Base-by-base conservation (phyloP, 2,888 invertebrate genomes). In the Anoncus sp. region DNA sequence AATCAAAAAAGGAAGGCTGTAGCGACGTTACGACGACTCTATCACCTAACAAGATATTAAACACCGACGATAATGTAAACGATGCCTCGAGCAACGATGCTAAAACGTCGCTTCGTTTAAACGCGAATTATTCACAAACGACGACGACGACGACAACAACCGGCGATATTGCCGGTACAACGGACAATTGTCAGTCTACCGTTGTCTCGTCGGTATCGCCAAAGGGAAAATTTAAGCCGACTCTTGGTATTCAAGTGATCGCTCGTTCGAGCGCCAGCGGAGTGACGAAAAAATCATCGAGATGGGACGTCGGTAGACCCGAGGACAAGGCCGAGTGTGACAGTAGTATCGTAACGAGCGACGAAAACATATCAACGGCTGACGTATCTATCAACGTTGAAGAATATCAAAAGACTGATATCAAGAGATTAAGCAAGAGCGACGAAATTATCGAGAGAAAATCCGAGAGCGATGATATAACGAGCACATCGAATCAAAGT, bases 271-370 rank as follows among this genome's bases (percentile, higher is more conserved):
- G 81, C 4, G 22, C n/a, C n/a, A n/a, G 49, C 55, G 35, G 62
- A 9, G 67, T 85, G 1, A 62, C 84, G 12, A 91, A 90, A 69
- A 91, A 90, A 80, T 85, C 88, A 70, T 92, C 92, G 1, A 88
- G 92, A 67, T 92, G 92, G 92, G 92, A 92, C 74, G 91, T 92
- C 0, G 91, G 92, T 12, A 90, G 87, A 72, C 90, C 91, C 1
- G 86, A 84, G 3, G 87, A 87, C 4, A 87, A 85, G 27, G 27
- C 40, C 57, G 69, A 87, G 67, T 88, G 87, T 57, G 88, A 88
- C 80, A 87, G 86, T 47, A 87, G 84, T 70, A 85, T 85, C 76
- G 85, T 87, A 75, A 85, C 87, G 67, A 87, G 85, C 47, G 89
- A 91, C 80, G 84, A 82, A 81, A 83, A 90, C 86, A 86, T 88